Conservation (phyloP, 2,888 invertebrate species). For the Rhimphoctona megacephalus region DNA sequence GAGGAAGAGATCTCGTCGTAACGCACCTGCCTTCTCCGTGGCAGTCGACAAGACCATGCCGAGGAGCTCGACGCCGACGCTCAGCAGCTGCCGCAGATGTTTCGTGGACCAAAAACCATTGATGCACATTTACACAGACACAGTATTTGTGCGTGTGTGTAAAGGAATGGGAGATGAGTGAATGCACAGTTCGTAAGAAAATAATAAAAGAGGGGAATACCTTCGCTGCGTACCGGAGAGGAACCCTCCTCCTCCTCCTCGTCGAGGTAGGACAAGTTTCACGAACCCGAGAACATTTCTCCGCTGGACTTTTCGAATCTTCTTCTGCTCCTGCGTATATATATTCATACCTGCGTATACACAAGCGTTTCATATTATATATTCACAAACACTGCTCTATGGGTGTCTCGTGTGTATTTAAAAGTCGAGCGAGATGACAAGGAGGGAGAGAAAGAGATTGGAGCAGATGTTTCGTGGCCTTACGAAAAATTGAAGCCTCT, state of each 20-base stretch:
- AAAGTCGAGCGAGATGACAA: constrained; percentile 66
- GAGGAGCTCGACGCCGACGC: constrained; percentile 69
- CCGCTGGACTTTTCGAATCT: constrained; percentile 44
- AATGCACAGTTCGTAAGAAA: constrained; percentile 73
- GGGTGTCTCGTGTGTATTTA: constrained; percentile 49
- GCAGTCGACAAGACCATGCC: constrained; percentile 36
- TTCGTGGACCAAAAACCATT: constrained; percentile 78
- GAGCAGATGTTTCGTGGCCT: constrained; percentile 76
- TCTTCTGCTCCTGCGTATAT: not conserved
- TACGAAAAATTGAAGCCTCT: constrained; percentile 66
- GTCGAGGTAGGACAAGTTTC: constrained; percentile 79
- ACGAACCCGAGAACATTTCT: constrained; percentile 67
- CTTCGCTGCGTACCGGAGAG: constrained; percentile 25
- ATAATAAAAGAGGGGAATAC: constrained; percentile 75
- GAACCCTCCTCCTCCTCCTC: constrained; percentile 60
- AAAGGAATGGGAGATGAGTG: constrained; percentile 57
- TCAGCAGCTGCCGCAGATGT: constrained; percentile 84
- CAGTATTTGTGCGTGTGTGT: not conserved
- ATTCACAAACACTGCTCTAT: constrained; percentile 8
- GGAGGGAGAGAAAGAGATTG: constrained; percentile 51
- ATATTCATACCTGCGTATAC: constrained; percentile 30
- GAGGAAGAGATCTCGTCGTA: constrained; percentile 61
- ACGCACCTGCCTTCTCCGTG: constrained; percentile 69
- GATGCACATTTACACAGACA: constrained; percentile 56
- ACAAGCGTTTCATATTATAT: constrained; percentile 14